A percentile compares a stretch with the other conserved stretches of the same genome.
These are phyloP conservation scores for Pachyrhynchus sulphureomaculatus DNA, from an alignment of 1,140 invertebrate species.

Conservation along the genomic window DNA sequence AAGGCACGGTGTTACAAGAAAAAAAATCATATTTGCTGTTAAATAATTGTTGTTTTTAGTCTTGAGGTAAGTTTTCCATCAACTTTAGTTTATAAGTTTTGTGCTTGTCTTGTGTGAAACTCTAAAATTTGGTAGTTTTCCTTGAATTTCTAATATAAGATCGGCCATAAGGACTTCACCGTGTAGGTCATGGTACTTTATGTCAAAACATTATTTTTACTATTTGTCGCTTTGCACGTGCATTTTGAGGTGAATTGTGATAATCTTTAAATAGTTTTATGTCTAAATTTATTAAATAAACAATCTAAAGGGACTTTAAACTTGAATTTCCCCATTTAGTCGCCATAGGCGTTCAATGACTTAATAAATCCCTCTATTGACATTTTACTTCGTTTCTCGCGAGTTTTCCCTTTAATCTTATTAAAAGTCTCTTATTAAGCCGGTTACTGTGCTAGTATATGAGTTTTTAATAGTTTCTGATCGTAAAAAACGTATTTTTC, in stretches of 20 bases:
- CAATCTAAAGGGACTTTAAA: not conserved
- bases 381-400: not conserved
- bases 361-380: conserved; percentile 2
- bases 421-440: not conserved
- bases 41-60: conserved; percentile 17
- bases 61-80: conserved; percentile 5
- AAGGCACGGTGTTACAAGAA: conserved; percentile 15
- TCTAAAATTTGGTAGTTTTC: not conserved
- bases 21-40: conserved; percentile 19
- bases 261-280: not conserved
- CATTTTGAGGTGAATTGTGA: not conserved
- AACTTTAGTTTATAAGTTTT: not conserved
- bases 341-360: not conserved
- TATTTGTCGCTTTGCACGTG: conserved; percentile 5
- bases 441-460: not conserved
- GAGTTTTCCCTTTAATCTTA: not conserved
- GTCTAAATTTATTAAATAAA: not conserved
- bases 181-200: conserved; percentile 26
- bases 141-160: not conserved
- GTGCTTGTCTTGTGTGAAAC: not conserved
- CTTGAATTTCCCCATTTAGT: not conserved
- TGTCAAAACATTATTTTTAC: conserved; percentile 11
- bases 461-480: too few relatives aligned
- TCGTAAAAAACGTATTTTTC: too few relatives aligned
- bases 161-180: conserved; percentile 14